Evolutionary conservation across 2,113 vertebrate genomes (phyloP).

Genomic region (Dicaeum eximium): DNA sequence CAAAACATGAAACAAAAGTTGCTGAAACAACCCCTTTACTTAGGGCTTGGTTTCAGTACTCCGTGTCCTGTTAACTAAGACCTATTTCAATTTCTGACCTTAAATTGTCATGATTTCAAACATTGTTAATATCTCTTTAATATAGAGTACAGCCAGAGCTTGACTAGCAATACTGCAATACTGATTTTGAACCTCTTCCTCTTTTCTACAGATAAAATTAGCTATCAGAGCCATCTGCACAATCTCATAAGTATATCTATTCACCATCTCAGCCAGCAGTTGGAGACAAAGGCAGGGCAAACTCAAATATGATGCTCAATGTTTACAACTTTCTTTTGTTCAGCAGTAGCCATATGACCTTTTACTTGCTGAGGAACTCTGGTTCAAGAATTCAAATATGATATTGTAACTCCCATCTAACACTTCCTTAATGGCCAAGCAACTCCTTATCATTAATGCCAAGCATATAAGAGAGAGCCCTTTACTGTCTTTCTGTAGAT

Average conservation of each 20-base stretch:
- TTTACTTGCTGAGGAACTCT: neutral
- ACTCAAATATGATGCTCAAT: neutral
- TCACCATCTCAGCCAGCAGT: neutral
- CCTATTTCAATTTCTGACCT: neutral
- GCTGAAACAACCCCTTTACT: neutral
- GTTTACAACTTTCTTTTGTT: neutral
- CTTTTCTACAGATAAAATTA: neutral
- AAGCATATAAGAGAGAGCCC: neutral
- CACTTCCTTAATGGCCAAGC: neutral
- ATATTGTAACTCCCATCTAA: neutral
- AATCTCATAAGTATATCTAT: neutral
- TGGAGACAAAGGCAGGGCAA: neutral
- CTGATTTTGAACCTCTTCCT: neutral
- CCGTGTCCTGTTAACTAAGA: neutral
- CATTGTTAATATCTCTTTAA: neutral
- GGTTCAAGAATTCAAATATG: neutral
- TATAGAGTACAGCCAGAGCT: neutral
- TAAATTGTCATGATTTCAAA: neutral
- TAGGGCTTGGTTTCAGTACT: neutral
- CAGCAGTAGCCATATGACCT: neutral
- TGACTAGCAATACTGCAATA: neutral
- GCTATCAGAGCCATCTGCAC: neutral
- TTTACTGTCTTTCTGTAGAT: neutral
- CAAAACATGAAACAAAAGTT: neutral
- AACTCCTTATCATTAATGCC: neutral